Base-by-base conservation (phyloP, 2,888 invertebrate genomes). In the Lymantria monacha region DNA sequence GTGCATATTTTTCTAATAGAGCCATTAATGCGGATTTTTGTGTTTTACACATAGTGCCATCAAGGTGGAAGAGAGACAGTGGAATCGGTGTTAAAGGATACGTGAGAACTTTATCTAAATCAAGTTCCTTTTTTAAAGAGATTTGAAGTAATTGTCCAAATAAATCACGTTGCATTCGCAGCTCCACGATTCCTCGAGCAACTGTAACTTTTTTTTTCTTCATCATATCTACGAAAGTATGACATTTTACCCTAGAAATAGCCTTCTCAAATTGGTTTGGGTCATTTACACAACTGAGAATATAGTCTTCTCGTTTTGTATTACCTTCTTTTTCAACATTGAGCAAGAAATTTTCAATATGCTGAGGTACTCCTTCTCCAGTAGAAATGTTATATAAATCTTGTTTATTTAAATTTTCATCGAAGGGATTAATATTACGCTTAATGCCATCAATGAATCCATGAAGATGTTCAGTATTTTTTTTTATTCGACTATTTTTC, bases 261-360 rank as follows among this genome's bases (percentile, higher is more conserved):
- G 36, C 36, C 8, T 36, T 36, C 36, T 36, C 36, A 36, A 36
- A 36, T 36, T 36, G 36, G 36, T 36, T 36, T 36, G 36, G 36
- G 36, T 36, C 36, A 22, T 50, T 63, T 0, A 54, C 22, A 42
- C 55, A 55, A 42, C 57, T 11, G 51, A 59, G 45, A 66, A 56
- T 59, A 75, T 72, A 50, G 61, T 52, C 43, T 61, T 14, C 48
- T 69, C 36, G 36, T 36, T 62, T 63, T 67, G 61, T 57, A 55
- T 15, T 41, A 22, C 70, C 69, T 38, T 37, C 1, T 50, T 55
- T 30, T 43, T 69, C 57, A 0, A 72, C 51, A 48, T 70, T 73
- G 3, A 73, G 51, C 40, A 73, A 48, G 49, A 69, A 79, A 67
- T 73, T 55, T 47, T 62, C 12, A 59, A 76, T 67, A 41, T 71